phyloP scores from a whole-genome alignment of 2,888 invertebrate genomes.

The Melitaea athalia region DNA sequence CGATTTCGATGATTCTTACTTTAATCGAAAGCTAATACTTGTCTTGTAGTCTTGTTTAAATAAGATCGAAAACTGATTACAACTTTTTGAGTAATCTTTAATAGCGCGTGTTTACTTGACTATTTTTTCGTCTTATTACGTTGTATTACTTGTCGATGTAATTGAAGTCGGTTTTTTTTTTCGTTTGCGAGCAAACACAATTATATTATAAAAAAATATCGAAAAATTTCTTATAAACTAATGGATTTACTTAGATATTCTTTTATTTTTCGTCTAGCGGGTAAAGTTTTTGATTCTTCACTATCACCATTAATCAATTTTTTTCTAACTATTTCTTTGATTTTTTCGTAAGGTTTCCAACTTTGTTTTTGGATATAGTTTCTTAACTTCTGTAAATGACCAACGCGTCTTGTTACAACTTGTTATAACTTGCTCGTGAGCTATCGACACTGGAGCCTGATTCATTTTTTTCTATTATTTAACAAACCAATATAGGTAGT shows the following conservation, averaged over 20 bases:
- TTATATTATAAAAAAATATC: no score
- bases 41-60: no score
- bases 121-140: no score
- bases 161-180: no score
- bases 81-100: no score
- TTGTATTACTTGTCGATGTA: no score
- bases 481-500: not conserved
- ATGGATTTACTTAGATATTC: not conserved
- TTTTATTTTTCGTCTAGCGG: not conserved
- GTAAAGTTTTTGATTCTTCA: not conserved
- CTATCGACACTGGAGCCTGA: slow-evolving; percentile 15
- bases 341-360: slow-evolving; percentile 18
- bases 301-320: not conserved
- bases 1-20: no score
- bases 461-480: slow-evolving; percentile 8
- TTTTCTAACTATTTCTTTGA: slow-evolving; percentile 19
- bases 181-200: no score
- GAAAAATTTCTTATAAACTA: not conserved
- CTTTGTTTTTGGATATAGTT: slow-evolving; percentile 7
- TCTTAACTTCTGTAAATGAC: slow-evolving; percentile 28
- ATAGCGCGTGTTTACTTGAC: no score
- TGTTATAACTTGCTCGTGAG: slow-evolving; percentile 38
- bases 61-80: no score
- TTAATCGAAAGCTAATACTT: no score
- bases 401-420: slow-evolving; percentile 34